A percentile compares a stretch with the other conserved stretches of the same genome.
Evolutionary conservation across 2,797 vertebrate genomes (phyloP).

Genomic region (Pyrrhura leucotis): DNA sequence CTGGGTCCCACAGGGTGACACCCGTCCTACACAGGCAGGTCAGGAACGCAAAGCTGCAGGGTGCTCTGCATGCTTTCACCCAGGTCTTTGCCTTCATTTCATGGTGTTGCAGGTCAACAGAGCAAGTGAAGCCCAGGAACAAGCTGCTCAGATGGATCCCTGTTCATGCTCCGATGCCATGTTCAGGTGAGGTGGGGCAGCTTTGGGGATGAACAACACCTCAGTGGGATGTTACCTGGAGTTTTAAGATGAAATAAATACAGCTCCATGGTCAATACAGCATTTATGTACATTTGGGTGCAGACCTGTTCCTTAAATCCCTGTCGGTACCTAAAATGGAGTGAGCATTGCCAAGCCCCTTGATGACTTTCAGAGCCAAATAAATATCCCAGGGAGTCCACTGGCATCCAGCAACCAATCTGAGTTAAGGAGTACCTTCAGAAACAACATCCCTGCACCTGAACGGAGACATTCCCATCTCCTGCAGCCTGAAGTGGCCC

Average conservation of each 20-base stretch:
- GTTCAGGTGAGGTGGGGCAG: neutral
- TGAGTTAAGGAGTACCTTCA: neutral
- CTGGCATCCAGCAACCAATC: neutral
- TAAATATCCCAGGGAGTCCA: neutral
- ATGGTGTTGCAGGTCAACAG: neutral
- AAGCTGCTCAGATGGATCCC: neutral
- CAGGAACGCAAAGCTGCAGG: neutral
- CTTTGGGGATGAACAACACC: neutral
- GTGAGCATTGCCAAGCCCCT: neutral
- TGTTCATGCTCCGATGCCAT: neutral
- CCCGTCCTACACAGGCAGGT: neutral
- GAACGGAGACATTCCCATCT: neutral
- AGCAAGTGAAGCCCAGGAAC: neutral
- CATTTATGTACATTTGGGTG: neutral
- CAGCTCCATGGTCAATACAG: neutral
- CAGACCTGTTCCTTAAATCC: neutral
- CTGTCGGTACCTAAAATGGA: neutral
- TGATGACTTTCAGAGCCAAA: neutral
- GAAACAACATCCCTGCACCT: neutral
- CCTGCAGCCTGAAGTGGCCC: neutral
- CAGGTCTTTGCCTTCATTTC: neutral
- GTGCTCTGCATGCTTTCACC: neutral
- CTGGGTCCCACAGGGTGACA: neutral
- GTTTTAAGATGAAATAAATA: neutral
- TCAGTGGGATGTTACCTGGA: neutral